These are phyloP conservation scores for Aphis craccivora DNA, from an alignment of 1,140 invertebrate genomes.

Conservation along the genomic window DNA sequence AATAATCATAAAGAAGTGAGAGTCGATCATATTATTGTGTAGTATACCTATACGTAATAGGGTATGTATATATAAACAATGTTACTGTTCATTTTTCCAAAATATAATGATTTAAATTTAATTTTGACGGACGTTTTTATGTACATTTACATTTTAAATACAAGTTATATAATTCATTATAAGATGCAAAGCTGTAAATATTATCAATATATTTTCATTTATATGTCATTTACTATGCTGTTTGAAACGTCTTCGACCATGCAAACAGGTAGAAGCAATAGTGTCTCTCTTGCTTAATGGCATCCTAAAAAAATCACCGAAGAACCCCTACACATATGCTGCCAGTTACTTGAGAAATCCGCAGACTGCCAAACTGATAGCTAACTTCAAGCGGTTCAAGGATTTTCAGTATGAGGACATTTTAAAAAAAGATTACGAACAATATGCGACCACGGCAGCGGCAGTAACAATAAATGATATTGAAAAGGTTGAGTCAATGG, in stretches of 20 bases:
- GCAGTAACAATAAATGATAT: not conserved
- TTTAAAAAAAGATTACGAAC: not conserved
- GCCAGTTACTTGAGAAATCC: not conserved
- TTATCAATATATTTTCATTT: not conserved
- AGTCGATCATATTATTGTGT: not conserved
- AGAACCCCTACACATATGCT: not conserved
- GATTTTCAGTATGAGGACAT: not conserved
- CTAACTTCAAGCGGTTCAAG: not conserved
- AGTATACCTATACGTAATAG: too few species aligned
- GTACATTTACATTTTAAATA: not conserved
- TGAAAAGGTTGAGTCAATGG: not conserved
- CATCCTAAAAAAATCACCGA: not conserved
- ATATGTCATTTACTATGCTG: not conserved
- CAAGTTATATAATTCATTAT: not conserved
- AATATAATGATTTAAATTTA: too few species aligned
- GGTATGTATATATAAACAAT: too few species aligned
- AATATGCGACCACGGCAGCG: not conserved
- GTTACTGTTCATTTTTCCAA: too few species aligned
- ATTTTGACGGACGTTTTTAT: too few species aligned
- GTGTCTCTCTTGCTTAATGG: not conserved
- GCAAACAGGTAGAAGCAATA: not conserved
- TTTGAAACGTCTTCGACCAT: not conserved
- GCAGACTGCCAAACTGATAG: not conserved
- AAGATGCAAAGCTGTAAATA: not conserved
- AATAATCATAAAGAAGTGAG: constrained; percentile 3